Conservation (phyloP, 2,113 vertebrate genomes). For the Clarias batrachus region DNA sequence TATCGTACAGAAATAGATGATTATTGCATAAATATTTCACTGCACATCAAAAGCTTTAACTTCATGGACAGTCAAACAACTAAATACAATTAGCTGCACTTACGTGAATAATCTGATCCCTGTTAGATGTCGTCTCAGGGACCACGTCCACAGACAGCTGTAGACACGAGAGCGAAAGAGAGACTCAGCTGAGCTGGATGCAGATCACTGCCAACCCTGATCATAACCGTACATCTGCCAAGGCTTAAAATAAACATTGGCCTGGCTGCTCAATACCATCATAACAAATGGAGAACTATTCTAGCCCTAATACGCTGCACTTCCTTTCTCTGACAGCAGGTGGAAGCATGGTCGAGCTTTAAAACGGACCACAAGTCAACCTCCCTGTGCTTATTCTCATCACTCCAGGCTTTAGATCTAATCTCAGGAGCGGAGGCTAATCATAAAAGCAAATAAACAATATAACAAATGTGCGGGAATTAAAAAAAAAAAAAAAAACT, state of each 20-base stretch:
- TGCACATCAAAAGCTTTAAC: background rate
- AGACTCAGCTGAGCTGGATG: background rate
- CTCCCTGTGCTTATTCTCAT: background rate
- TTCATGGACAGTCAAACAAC: background rate
- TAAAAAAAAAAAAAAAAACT: background rate
- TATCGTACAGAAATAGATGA: background rate
- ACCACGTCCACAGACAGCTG: constrained; percentile 68
- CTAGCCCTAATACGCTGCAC: background rate
- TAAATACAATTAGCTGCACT: constrained; percentile 35
- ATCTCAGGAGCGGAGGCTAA: background rate
- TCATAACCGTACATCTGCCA: background rate
- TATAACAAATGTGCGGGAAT: background rate
- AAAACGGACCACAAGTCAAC: background rate
- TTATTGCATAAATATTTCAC: background rate
- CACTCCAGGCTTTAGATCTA: background rate
- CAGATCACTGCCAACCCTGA: background rate
- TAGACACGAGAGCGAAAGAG: constrained; percentile 37
- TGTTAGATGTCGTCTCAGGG: constrained; percentile 60
- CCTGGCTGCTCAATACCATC: background rate
- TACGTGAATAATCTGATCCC: constrained; percentile 70
- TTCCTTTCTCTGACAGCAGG: constrained; percentile 57
- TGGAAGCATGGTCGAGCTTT: constrained; percentile 60
- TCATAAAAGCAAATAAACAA: background rate
- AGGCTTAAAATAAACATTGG: background rate
- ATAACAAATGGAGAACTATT: background rate